Conservation (phyloP, 1,140 invertebrate species). For the Bombus superbus region DNA sequence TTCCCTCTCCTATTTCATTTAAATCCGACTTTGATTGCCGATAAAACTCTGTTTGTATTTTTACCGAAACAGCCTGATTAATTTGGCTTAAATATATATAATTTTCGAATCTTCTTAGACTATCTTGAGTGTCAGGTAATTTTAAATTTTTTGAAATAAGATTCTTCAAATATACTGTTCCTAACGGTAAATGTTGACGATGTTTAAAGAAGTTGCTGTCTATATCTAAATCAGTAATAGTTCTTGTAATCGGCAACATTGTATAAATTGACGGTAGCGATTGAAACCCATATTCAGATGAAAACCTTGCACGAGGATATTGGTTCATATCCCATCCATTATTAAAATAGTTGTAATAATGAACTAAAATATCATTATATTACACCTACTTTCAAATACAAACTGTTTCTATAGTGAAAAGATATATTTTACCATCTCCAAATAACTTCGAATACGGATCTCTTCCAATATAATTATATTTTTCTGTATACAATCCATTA, state of each 20-base stretch:
- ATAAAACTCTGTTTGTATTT: constrained; percentile 95
- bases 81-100: constrained; percentile 90
- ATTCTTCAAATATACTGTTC: constrained; percentile 85
- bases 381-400: neutral
- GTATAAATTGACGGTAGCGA: constrained; percentile 90
- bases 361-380: constrained; percentile 85
- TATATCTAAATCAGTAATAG: constrained; percentile 85
- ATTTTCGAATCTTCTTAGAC: constrained; percentile 81
- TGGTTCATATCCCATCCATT: constrained; percentile 91
- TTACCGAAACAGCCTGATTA: constrained; percentile 93
- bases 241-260: constrained; percentile 83
- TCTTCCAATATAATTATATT: constrained; percentile 89
- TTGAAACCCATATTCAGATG: constrained; percentile 98
- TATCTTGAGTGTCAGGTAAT: constrained; percentile 82
- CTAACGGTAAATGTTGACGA: constrained; percentile 92
- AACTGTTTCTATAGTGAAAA: neutral
- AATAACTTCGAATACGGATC: constrained; percentile 91
- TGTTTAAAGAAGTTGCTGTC: constrained; percentile 87
- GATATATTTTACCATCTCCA: constrained; percentile 90
- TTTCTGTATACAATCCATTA: constrained; percentile 91
- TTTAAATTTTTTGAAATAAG: constrained; percentile 86
- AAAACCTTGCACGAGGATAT: constrained; percentile 93
- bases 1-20: constrained; percentile 86
- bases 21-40: constrained; percentile 86
- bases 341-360: constrained; percentile 94